These are phyloP conservation scores for Gnathonemus longibarbis DNA, from an alignment of 2,113 vertebrate species.

Conservation along the genomic window DNA sequence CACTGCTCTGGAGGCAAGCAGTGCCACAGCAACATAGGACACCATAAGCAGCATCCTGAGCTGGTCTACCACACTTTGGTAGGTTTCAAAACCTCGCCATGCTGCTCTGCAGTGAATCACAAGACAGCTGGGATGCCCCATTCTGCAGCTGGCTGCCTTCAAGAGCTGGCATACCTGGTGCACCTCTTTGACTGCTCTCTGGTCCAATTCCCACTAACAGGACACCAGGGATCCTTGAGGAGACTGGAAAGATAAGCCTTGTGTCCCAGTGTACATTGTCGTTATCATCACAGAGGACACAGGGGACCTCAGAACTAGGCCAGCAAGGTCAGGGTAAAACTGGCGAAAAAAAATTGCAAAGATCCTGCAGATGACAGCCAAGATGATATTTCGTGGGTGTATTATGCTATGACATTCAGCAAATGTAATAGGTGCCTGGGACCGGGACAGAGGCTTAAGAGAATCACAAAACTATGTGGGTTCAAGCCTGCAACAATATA, in stretches of 20 bases:
- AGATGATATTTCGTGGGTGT: not conserved
- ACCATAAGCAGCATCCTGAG: not conserved
- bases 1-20: not conserved
- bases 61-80: not conserved
- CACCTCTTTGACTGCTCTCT: not conserved
- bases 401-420: not conserved
- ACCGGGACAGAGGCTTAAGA: not conserved
- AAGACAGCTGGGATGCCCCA: not conserved
- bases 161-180: not conserved
- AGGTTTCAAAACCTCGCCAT: not conserved
- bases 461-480: not conserved
- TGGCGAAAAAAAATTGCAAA: not conserved
- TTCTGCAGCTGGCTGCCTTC: not conserved
- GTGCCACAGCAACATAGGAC: not conserved
- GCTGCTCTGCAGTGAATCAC: not conserved
- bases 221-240: not conserved
- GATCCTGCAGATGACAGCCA: not conserved
- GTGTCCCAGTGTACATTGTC: not conserved
- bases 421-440: not conserved
- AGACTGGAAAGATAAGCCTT: not conserved
- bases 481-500: not conserved
- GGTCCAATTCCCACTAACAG: not conserved
- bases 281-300: not conserved
- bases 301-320: not conserved
- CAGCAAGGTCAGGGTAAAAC: not conserved